These are phyloP conservation scores for Acrocephalus kingi DNA, from an alignment of 2,113 vertebrate species.

Conservation along the genomic window DNA sequence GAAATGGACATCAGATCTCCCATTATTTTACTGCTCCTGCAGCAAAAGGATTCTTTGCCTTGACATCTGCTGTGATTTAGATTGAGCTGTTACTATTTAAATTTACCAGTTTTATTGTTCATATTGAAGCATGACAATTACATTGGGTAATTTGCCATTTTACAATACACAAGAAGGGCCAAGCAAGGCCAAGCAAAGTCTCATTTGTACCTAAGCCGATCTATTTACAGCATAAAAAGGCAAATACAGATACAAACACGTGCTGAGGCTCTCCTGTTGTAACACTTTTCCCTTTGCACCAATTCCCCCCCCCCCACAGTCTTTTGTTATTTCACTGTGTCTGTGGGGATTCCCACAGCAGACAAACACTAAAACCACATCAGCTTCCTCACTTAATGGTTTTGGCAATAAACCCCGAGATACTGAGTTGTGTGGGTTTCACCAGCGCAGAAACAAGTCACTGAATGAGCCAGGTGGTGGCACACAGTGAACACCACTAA, in stretches of 20 bases:
- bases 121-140: neutral
- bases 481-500: neutral
- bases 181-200: neutral
- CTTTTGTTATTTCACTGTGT: neutral
- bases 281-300: neutral
- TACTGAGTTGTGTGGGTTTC: neutral
- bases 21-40: neutral
- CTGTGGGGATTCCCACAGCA: neutral
- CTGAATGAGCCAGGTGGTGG: neutral
- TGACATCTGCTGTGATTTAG: neutral
- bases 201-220: neutral
- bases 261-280: neutral
- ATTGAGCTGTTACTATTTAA: neutral
- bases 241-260: neutral
- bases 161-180: neutral
- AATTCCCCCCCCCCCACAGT: neutral
- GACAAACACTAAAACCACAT: neutral
- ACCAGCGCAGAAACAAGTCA: neutral
- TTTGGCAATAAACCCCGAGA: neutral
- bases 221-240: neutral
- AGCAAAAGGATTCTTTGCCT: neutral
- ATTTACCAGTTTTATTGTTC: neutral
- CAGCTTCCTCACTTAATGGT: neutral
- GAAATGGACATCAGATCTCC: neutral
- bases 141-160: neutral